phyloP scores from a whole-genome alignment of 92 coral and sea anemone species.

The Blastomussa wellsi region DNA sequence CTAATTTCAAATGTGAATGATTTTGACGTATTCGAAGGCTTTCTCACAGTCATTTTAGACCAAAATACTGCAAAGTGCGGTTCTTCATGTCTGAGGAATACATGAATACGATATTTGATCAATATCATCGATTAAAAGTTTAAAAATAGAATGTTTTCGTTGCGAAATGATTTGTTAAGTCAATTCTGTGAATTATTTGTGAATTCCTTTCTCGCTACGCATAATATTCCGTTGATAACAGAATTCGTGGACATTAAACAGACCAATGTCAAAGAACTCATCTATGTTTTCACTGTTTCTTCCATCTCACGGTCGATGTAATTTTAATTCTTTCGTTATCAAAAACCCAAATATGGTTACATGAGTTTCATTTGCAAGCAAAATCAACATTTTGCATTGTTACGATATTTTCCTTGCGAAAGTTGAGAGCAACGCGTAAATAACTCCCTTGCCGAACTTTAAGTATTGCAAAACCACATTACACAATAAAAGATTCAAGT shows the following conservation, averaged over 20 bases:
- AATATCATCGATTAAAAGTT: slow-evolving; percentile 60
- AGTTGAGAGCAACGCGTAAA: background rate
- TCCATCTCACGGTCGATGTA: background rate
- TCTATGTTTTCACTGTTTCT: background rate
- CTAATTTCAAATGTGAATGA: slow-evolving; percentile 18
- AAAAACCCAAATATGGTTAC: background rate
- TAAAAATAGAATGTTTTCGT: slow-evolving; percentile 67
- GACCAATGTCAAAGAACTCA: slow-evolving; percentile 6
- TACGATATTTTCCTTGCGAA: slow-evolving; percentile 6
- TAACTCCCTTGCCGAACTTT: slow-evolving; percentile 8
- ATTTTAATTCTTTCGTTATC: background rate
- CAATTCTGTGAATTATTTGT: slow-evolving; percentile 56
- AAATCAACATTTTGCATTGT: background rate
- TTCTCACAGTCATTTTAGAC: background rate
- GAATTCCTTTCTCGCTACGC: slow-evolving; percentile 68
- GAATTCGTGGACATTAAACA: slow-evolving; percentile 33
- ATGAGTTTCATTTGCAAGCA: slow-evolving; percentile 5
- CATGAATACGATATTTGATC: slow-evolving; percentile 49
- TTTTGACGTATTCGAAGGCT: background rate
- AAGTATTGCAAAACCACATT: slow-evolving; percentile 33
- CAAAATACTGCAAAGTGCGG: background rate
- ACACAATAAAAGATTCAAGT: background rate
- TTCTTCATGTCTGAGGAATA: background rate
- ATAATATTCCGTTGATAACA: slow-evolving; percentile 58
- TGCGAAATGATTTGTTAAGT: slow-evolving; percentile 54